Evolutionary conservation across 2,888 invertebrate species (phyloP).

Genomic region (Amphipoea lucens): DNA sequence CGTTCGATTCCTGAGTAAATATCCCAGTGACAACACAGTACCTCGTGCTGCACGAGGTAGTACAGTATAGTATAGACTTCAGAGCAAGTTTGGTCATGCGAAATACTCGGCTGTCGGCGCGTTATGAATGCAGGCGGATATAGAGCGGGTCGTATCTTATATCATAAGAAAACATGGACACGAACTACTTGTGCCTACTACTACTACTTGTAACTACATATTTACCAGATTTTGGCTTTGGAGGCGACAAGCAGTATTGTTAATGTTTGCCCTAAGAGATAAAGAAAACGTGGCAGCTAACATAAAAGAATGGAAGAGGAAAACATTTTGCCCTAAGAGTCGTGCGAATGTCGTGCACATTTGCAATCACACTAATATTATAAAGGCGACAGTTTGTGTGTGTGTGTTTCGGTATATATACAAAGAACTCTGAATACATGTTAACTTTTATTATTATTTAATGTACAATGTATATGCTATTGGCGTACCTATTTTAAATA

Average conservation of each 20-base stretch:
- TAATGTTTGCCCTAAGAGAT: background rate
- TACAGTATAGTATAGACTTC: no score
- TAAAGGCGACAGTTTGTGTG: no score
- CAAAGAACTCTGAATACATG: background rate
- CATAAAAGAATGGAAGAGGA: background rate
- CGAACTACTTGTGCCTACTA: background rate
- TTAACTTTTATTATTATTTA: background rate
- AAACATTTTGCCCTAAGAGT: background rate
- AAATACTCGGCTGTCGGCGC: constrained; percentile 12
- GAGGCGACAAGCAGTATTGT: background rate
- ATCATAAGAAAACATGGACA: constrained; percentile 5
- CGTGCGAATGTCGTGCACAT: background rate
- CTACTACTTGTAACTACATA: background rate
- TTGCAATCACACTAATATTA: background rate
- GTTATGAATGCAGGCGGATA: constrained; percentile 19
- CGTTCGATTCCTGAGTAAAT: background rate
- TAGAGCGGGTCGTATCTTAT: constrained; percentile 43
- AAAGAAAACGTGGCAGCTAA: background rate
- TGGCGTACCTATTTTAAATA: background rate
- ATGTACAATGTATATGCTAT: background rate
- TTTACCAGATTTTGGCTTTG: background rate
- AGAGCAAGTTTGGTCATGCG: constrained; percentile 33
- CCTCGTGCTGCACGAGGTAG: background rate
- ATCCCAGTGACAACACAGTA: background rate
- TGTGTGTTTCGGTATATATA: no score